Base-by-base conservation (phyloP, 1,140 invertebrate species). In the Odontomachus brunneus region DNA sequence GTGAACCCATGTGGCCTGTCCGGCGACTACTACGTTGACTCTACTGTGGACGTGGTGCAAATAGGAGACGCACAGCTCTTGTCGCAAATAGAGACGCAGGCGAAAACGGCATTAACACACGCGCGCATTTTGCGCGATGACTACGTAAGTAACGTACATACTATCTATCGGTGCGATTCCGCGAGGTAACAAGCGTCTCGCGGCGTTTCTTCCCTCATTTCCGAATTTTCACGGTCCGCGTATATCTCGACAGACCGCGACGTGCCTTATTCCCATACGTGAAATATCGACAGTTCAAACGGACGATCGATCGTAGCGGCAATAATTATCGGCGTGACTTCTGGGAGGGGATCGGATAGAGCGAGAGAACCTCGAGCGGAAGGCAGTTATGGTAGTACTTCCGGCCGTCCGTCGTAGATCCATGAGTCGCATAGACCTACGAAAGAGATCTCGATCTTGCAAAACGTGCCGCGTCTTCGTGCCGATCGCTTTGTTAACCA, bases 1-100 rank as follows among this genome's bases (percentile, higher is more conserved):
- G 89, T 94, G 48, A 95, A 95, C 82, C 95, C 95, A 0, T 95
- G 95, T 75, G 95, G 95, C 5, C 88, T 94, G 7, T 89, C 91
- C 0, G 84, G 89, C 22, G 92, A 91, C 38, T 88, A 87, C 26
- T 90, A 91, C 65, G 48, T 38, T 33, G 62, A 65, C 63, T 24
- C 59, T 11, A 11, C 38, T 7, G 33, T 91, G 57, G 92, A 92
- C 29, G 90, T 92, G 60, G 88, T 89, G 29, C 91, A 93, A 84
- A 86, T 94, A 38, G 88, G 81, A 11, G 92, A 94, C 82, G 90
- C 91, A 17, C 91, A 94, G 15, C 89, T 95, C 17, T 85, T 95
- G 3, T 86, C 89, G 3, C 91, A 93, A 84, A 93, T 95, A 60
- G 88, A 94, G 48, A 86, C 94, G 66, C 92, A 94, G 83, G 94